Conservation (phyloP, 2,888 invertebrate species). For the Nycteola revayana region DNA sequence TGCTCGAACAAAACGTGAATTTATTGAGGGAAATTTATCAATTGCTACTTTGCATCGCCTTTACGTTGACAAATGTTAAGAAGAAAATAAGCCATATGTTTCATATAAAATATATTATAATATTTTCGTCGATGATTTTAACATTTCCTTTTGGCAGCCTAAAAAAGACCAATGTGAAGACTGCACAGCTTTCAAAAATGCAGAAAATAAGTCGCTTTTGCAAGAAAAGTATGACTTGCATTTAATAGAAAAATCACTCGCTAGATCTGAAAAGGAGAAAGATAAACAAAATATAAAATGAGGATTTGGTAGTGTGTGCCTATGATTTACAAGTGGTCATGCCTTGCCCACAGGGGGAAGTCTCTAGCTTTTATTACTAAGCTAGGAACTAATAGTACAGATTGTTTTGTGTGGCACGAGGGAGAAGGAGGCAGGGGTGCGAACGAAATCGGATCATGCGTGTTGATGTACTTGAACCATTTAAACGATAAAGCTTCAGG, state of each 20-base stretch:
- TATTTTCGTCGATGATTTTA: constrained; percentile 21
- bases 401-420: constrained; percentile 7
- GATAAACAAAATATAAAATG: background rate
- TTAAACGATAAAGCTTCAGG: constrained; percentile 3
- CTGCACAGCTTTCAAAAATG: constrained; percentile 18
- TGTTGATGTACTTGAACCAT: constrained; percentile 1
- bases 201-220: constrained; percentile 15
- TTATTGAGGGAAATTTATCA: constrained; percentile 30
- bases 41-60: constrained; percentile 18
- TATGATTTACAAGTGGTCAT: too few species aligned
- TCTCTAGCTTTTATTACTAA: background rate
- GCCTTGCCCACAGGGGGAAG: constrained; percentile 1
- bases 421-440: constrained; percentile 1
- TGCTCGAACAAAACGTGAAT: constrained; percentile 30
- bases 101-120: constrained; percentile 26
- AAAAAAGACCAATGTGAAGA: constrained; percentile 30
- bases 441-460: constrained; percentile 13
- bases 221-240: constrained; percentile 17
- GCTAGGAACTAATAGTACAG: background rate
- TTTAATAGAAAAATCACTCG: constrained; percentile 21
- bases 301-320: constrained; percentile 2
- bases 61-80: constrained; percentile 26
- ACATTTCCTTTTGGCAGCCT: constrained; percentile 24
- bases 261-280: constrained; percentile 6
- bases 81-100: constrained; percentile 25